A percentile compares a stretch with the other conserved stretches of the same genome.
Evolutionary conservation across 2,797 vertebrate species (phyloP).

Genomic region (Bucorvus abyssinicus): DNA sequence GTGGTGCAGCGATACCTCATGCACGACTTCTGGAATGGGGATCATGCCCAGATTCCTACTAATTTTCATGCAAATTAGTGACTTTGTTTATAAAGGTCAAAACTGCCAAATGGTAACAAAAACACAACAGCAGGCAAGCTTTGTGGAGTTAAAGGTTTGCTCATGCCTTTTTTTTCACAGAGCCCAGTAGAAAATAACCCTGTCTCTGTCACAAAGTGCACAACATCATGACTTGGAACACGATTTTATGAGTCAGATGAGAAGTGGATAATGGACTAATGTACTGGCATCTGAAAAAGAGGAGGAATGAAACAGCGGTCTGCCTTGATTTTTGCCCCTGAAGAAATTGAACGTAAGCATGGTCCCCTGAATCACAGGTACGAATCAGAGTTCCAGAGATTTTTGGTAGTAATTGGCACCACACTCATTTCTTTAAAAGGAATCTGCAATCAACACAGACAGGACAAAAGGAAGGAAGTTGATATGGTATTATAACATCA

Average conservation of each 20-base stretch:
- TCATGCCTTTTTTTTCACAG: not conserved
- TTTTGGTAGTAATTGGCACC: conserved; percentile 12
- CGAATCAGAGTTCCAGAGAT: conserved; percentile 27
- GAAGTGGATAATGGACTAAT: conserved; percentile 40
- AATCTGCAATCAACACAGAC: conserved; percentile 34
- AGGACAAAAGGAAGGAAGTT: conserved; percentile 3
- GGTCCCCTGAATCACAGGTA: conserved; percentile 15
- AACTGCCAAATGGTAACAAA: conserved; percentile 4
- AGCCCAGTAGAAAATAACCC: not conserved
- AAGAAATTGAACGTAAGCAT: conserved; percentile 28
- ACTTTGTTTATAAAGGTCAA: conserved; percentile 6
- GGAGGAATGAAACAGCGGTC: conserved; percentile 5
- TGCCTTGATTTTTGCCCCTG: conserved; percentile 21
- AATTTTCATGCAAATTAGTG: conserved; percentile 22
- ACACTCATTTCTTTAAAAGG: not conserved
- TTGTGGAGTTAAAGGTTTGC: not conserved
- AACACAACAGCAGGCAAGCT: not conserved
- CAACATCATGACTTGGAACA: conserved; percentile 38
- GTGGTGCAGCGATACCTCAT: not conserved
- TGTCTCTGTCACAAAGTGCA: conserved; percentile 1
- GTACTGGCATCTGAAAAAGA: not conserved
- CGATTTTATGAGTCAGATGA: conserved; percentile 51
- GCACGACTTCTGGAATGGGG: not conserved
- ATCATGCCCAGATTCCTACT: not conserved
- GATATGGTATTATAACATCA: not conserved